Evolutionary conservation across 1,140 invertebrate species (phyloP), one percentile per base, ranked within the genome.

Genomic region (Parapsyche elsis): DNA sequence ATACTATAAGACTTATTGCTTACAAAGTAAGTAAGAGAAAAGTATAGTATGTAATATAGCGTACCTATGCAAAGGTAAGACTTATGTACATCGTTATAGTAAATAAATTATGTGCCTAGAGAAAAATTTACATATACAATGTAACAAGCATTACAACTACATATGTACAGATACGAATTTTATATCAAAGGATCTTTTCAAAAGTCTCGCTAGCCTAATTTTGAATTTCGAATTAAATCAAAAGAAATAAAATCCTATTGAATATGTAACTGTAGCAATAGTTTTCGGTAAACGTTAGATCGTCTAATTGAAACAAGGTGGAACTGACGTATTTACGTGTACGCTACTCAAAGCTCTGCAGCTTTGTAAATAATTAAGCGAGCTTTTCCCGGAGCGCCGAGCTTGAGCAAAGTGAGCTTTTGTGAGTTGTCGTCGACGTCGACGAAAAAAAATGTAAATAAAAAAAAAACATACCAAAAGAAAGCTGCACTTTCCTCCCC

Each of bases 321-420:
- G 49, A 67, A 67, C 59, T 16, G 19, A 64, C 24, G 64, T 67
- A 26, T 67, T 67, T 30, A 7, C 12, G 9, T 23, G 64, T 16
- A 12, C 49, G 12, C 2, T 1, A 67, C 64, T 75, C 73, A 75
- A 75, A 75, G 73, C 73, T 23, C 73, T 49, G 45, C 49, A 57
- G 73, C 73, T 75, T 75, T 49, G 73, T 75, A 75, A 75, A 75
- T 75, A 75, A 75, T 75, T 75, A 75, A 75, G 45, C 45, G 46
- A 75, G 73, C 45, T 73, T 73, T n/a, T 49, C 64, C 57, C 57
- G 64, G 5, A 26, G 64, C 19, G 23, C 24, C 45, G 70, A 30
- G 24, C 26, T 45, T 71, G 21, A 30, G 70, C 38, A 71, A 23
- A 71, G 38, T 45, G 70, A 71, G 70, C 70, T 71, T 71, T 71